Evolutionary conservation across 2,888 invertebrate species (phyloP).

Genomic region (Agonopterix subpropinquella): DNA sequence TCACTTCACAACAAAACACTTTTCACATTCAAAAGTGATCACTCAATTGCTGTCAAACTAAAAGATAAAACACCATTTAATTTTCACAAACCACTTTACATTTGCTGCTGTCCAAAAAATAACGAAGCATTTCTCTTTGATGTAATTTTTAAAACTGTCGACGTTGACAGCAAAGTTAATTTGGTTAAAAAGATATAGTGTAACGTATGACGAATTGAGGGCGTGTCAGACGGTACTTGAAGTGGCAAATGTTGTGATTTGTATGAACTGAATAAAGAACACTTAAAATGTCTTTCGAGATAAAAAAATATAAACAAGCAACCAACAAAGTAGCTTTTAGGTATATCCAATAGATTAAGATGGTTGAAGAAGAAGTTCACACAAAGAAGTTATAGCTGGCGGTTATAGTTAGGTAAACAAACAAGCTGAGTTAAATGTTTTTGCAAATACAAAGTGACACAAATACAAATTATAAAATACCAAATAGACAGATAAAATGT

Average conservation of each 20-base stretch:
- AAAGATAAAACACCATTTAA: constrained; percentile 41
- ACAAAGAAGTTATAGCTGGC: too few species aligned
- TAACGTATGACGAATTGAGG: constrained; percentile 6
- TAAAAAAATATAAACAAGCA: constrained; percentile 24
- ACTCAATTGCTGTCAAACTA: constrained; percentile 38
- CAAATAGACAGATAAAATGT: too few species aligned
- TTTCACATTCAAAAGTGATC: constrained; percentile 28
- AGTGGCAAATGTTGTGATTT: constrained; percentile 33
- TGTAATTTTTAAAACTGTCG: constrained; percentile 6
- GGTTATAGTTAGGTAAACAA: too few species aligned
- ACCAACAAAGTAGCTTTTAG: constrained; percentile 21
- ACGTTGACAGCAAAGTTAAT: constrained; percentile 8
- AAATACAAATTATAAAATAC: too few species aligned
- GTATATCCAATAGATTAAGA: constrained; percentile 12
- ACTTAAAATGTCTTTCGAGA: constrained; percentile 29
- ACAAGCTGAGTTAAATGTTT: too few species aligned
- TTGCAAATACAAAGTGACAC: too few species aligned
- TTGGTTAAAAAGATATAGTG: constrained; percentile 2
- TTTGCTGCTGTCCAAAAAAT: constrained; percentile 3
- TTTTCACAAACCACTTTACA: constrained; percentile 25
- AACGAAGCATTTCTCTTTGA: background rate
- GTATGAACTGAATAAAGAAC: constrained; percentile 24
- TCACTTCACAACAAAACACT: constrained; percentile 14
- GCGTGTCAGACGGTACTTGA: constrained; percentile 11
- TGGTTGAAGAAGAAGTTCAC: too few species aligned